phyloP scores from a whole-genome alignment of 2,113 vertebrate species.

The pig (Sus scrofa) region T2T-Sscrofa CM000823.6:18344501-18345000 shows the following conservation, averaged over 20 bases:
- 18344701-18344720: not conserved
- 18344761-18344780: not conserved
- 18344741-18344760: not conserved
- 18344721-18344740: fast-evolving
- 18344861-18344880: constrained; percentile 88
- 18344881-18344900: constrained; percentile 98
- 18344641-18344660: not conserved
- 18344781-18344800: not conserved
- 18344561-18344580: not conserved
- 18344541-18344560: constrained; percentile 86
- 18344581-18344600: not conserved
- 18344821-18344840: not conserved
- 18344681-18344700: not conserved
- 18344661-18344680: not conserved
- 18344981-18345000: not conserved
- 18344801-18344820: not conserved
- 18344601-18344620: not conserved
- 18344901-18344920: constrained; percentile 97
- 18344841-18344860: not conserved
- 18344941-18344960: constrained; percentile 73
- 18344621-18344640: not conserved
- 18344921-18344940: constrained; percentile 94
- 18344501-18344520: constrained; percentile 94
- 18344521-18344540: constrained; percentile 95
- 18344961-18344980: not conserved